Conservation (phyloP, 2,797 vertebrate species). For the Pagetopsis macropterus region DNA sequence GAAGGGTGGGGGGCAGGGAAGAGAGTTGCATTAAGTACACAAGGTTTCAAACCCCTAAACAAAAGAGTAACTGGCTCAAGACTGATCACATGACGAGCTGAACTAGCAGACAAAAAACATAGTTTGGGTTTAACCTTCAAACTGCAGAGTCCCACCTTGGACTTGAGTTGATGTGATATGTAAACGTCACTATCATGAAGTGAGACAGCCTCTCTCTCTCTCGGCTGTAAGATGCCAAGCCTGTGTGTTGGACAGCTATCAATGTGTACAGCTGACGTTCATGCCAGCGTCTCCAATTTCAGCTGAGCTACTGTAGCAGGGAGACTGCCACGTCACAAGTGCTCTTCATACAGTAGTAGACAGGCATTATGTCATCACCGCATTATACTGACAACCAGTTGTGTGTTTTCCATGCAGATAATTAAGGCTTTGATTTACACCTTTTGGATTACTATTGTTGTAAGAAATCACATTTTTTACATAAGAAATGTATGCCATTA, state of each 20-base stretch:
- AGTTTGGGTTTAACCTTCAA: background rate
- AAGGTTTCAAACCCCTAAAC: constrained; percentile 23
- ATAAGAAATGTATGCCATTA: background rate
- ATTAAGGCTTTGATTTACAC: background rate
- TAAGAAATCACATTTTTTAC: background rate
- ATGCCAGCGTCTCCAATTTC: constrained; percentile 55
- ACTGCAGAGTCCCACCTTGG: background rate
- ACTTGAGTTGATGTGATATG: constrained; percentile 20
- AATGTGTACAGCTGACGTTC: constrained; percentile 55
- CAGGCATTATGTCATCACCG: constrained; percentile 18
- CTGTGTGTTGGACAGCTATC: constrained; percentile 46
- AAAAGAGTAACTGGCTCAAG: constrained; percentile 21
- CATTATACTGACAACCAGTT: background rate
- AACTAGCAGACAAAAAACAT: background rate
- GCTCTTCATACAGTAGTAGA: constrained; percentile 20
- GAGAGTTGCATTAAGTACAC: background rate
- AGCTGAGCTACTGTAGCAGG: constrained; percentile 54
- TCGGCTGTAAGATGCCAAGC: constrained; percentile 29
- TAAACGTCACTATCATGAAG: constrained; percentile 26
- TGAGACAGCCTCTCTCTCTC: constrained; percentile 1
- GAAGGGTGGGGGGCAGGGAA: constrained; percentile 26
- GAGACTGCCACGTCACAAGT: constrained; percentile 47
- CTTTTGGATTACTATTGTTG: background rate
- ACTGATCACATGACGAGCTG: background rate
- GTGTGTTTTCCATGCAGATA: background rate